These are phyloP conservation scores for Ferrisia virgata DNA, from an alignment of 2,888 invertebrate species.

Conservation along the genomic window DNA sequence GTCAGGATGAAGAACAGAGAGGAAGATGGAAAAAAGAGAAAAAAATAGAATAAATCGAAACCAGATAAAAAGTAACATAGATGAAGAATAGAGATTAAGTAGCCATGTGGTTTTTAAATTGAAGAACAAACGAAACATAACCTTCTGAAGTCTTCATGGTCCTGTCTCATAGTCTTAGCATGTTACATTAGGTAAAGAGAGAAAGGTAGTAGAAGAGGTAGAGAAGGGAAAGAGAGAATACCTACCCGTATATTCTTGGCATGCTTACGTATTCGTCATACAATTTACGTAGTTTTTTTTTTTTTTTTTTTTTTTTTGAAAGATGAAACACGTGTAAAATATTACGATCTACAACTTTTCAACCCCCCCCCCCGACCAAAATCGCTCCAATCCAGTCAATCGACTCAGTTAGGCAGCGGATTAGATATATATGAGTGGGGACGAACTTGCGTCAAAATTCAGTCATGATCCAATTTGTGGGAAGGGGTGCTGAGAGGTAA, in stretches of 20 bases:
- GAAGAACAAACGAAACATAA: conserved; percentile 26
- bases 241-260: not conserved
- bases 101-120: conserved; percentile 16
- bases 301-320: no score
- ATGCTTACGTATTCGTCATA: not conserved
- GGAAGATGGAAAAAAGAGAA: not conserved
- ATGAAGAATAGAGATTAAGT: conserved; percentile 20
- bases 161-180: not conserved
- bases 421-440: no score
- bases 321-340: no score
- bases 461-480: no score
- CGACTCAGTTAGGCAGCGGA: no score
- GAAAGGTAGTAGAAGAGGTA: not conserved
- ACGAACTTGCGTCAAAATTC: no score
- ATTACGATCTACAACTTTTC: no score
- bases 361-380: no score
- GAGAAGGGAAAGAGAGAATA: not conserved
- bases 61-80: conserved; percentile 30
- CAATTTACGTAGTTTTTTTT: no score
- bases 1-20: not conserved
- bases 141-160: conserved; percentile 7
- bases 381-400: no score
- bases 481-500: no score
- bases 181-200: no score
- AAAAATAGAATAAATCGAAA: conserved; percentile 29